Evolutionary conservation across 2,888 invertebrate species (phyloP).

Genomic region (Carabus problematicus): DNA sequence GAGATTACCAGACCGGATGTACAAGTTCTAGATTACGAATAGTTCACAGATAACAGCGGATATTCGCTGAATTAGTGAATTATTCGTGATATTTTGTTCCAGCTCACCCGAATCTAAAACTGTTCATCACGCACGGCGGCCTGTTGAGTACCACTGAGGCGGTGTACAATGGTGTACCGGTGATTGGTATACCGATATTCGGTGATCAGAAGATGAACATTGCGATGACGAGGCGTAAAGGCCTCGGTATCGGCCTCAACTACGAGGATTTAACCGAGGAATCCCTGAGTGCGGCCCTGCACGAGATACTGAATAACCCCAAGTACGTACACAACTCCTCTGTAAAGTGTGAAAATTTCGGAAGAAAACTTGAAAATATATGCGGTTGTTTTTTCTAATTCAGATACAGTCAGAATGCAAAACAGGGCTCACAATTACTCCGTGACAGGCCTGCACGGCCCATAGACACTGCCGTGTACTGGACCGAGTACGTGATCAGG

Average conservation of each 20-base stretch:
- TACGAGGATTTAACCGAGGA: conserved; percentile 60
- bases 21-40: too few relatives aligned
- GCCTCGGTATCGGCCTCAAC: conserved; percentile 52
- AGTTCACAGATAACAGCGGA: too few relatives aligned
- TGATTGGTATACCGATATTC: conserved; percentile 63
- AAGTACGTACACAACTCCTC: too few relatives aligned
- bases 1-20: too few relatives aligned
- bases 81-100: background rate
- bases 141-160: conserved; percentile 66
- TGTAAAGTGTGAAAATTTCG: too few relatives aligned
- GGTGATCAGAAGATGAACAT: conserved; percentile 63
- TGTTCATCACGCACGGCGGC: conserved; percentile 69
- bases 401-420: conserved; percentile 49
- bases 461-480: conserved; percentile 50
- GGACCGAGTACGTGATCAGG: conserved; percentile 52
- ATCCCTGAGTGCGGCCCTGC: conserved; percentile 54
- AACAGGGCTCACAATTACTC: conserved; percentile 49
- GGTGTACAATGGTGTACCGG: conserved; percentile 61
- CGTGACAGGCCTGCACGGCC: conserved; percentile 51
- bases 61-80: too few relatives aligned
- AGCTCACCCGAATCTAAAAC: conserved; percentile 64
- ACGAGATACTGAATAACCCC: conserved; percentile 58
- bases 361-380: too few relatives aligned
- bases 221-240: conserved; percentile 54
- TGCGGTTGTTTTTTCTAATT: too few relatives aligned